A percentile compares a stretch with the other conserved stretches of the same genome.
Conservation (phyloP, 2,797 vertebrate species). For the Anguilla anguilla region DNA sequence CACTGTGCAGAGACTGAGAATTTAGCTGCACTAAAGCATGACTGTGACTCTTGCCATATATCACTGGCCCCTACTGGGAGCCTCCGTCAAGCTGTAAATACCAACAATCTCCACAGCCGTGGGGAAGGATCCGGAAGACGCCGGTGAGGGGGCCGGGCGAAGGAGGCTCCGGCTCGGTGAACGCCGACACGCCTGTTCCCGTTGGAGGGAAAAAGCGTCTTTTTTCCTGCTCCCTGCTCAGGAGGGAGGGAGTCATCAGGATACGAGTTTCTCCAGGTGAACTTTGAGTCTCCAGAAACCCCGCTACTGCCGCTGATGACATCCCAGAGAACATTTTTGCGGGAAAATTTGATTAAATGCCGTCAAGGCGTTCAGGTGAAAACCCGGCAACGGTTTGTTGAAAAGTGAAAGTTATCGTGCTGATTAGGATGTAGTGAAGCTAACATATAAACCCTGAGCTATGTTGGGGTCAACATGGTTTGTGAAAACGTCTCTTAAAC, state of each 20-base stretch:
- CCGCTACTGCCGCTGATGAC: no score
- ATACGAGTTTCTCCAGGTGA: neutral
- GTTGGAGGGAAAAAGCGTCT: slow-evolving; percentile 29
- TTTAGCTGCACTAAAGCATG: slow-evolving; percentile 61
- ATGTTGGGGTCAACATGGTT: no score
- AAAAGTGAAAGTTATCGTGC: neutral
- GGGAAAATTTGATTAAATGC: no score
- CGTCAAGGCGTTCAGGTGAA: no score
- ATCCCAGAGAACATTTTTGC: no score
- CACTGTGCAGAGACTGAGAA: slow-evolving; percentile 57
- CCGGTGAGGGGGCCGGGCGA: slow-evolving; percentile 36
- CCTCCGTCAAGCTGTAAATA: slow-evolving; percentile 72
- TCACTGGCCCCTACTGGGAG: slow-evolving; percentile 62
- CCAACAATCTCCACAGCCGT: slow-evolving; percentile 61
- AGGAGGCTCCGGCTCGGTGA: slow-evolving; percentile 31
- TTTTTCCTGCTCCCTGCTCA: neutral
- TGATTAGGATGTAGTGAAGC: no score
- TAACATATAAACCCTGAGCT: no score
- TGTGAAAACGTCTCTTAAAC: no score
- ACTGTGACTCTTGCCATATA: slow-evolving; percentile 66
- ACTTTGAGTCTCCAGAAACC: no score
- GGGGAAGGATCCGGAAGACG: slow-evolving; percentile 39
- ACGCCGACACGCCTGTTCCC: slow-evolving; percentile 37
- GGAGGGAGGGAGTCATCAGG: neutral
- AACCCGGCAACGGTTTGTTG: no score